Base-by-base conservation (phyloP, 1,140 invertebrate genomes). In the Teleogryllus occipitalis region DNA sequence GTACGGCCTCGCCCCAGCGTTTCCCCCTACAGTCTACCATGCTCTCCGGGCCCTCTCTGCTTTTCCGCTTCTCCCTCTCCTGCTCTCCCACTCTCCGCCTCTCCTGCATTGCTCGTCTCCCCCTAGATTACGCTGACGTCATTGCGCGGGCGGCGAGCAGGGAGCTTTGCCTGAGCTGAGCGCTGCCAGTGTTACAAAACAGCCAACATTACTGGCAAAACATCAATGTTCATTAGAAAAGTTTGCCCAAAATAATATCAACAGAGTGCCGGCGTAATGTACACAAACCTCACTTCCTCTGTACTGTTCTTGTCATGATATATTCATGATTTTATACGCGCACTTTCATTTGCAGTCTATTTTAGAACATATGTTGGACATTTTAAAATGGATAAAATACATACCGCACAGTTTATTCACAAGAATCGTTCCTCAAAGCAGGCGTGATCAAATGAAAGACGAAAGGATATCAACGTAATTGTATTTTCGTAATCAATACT, bases 41-140 rank as follows among this genome's bases (percentile, higher is more conserved):
- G 54, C 54, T 65, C 54, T 65, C 54, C 54, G 54, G 22, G 39
- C 48, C 48, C 76, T 49, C 76, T 77, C 47, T 10, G 74, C 27
- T 21, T 15, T 8, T 79, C 78, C 73, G 47, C 47, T 75, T 74
- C 78, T 49, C 48, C 22, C 78, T 48, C 73, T 75, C 47, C 47
- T 46, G 8, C 46, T n/a, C 39, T 74, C 65, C 48, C 78, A 74
- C 78, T 75, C 47, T 65, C 73, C 78, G 27, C 22, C 27, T 74
- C 46, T 75, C 74, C 22, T 48, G 73, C 54, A 49, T 79, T 75
- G 47, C 78, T 72, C 18, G 72, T 22, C 78, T 75, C 78, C 73
- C 78, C 73, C 78, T 79, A 79, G 78, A 79, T 79, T 79, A 75
- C 74, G 78, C 78, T 79, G 78, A 79, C 78, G 78, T 75, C 78